A percentile compares a stretch with the other conserved stretches of the same genome.
Conservation (phyloP, 2,113 vertebrate genomes). For the Smithornis capensis region DNA sequence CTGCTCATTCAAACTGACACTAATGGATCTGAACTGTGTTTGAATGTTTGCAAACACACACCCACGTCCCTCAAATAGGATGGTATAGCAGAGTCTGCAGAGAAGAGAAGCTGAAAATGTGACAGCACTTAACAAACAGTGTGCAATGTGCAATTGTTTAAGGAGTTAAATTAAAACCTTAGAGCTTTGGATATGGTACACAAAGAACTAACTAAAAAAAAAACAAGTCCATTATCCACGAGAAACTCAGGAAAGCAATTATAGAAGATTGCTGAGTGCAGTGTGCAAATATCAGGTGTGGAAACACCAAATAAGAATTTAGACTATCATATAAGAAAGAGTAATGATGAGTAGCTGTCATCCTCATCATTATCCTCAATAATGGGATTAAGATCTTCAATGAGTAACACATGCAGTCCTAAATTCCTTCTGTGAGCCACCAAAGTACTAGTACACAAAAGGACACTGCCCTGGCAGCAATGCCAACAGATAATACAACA, state of each 20-base stretch:
- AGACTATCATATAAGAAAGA: background rate
- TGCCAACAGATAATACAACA: rapidly evolving
- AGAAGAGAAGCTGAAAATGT: background rate
- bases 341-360: background rate
- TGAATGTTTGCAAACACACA: background rate
- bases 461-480: background rate
- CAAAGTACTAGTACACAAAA: background rate
- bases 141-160: background rate
- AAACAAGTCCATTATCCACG: background rate
- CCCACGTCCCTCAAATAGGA: background rate
- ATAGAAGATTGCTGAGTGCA: background rate
- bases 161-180: background rate
- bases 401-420: background rate
- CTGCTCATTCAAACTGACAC: background rate
- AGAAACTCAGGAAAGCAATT: background rate
- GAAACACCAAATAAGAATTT: background rate
- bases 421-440: background rate
- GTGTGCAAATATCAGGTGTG: background rate
- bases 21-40: background rate
- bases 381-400: background rate
- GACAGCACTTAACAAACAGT: background rate
- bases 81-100: background rate
- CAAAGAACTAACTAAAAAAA: background rate
- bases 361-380: background rate
- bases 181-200: background rate